A percentile compares a stretch with the other conserved stretches of the same genome.
Evolutionary conservation across 2,888 invertebrate genomes (phyloP).

Genomic region (Podabrus alpinus): DNA sequence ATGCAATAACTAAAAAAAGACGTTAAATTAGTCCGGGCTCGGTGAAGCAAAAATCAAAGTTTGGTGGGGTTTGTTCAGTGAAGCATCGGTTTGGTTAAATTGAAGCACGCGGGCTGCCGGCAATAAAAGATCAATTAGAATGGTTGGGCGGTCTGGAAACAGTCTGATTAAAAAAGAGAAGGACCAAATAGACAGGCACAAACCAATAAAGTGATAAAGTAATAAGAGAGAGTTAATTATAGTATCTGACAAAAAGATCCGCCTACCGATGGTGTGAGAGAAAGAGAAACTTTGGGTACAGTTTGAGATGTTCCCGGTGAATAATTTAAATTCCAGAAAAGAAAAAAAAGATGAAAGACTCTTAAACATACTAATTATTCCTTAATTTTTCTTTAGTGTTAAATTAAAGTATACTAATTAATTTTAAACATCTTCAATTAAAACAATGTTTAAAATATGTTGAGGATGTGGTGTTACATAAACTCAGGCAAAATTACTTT

Average conservation of each 20-base stretch:
- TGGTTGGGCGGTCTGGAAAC: conserved; percentile 54
- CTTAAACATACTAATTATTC: conserved; percentile 26
- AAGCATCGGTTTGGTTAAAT: conserved; percentile 53
- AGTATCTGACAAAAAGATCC: conserved; percentile 35
- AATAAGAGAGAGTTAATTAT: conserved; percentile 54
- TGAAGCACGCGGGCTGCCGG: conserved; percentile 52
- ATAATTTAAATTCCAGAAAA: conserved; percentile 22
- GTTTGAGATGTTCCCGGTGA: conserved; percentile 6
- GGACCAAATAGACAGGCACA: conserved; percentile 54
- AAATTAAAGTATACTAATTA: background rate
- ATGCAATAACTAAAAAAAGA: conserved; percentile 43
- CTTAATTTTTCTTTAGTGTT: conserved; percentile 22
- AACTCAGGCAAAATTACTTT: background rate
- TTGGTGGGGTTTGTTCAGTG: conserved; percentile 41
- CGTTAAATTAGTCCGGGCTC: conserved; percentile 44
- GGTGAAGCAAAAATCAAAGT: conserved; percentile 27
- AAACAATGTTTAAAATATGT: background rate
- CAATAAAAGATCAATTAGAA: conserved; percentile 56
- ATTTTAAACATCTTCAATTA: background rate
- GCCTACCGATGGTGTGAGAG: conserved; percentile 20
- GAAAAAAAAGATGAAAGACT: conserved; percentile 20
- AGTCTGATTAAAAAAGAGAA: conserved; percentile 56
- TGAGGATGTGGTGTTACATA: background rate
- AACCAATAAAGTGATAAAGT: conserved; percentile 55
- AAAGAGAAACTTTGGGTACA: conserved; percentile 2